Base-by-base conservation (phyloP, 2,113 vertebrate genomes). In the Smithornis capensis region DNA sequence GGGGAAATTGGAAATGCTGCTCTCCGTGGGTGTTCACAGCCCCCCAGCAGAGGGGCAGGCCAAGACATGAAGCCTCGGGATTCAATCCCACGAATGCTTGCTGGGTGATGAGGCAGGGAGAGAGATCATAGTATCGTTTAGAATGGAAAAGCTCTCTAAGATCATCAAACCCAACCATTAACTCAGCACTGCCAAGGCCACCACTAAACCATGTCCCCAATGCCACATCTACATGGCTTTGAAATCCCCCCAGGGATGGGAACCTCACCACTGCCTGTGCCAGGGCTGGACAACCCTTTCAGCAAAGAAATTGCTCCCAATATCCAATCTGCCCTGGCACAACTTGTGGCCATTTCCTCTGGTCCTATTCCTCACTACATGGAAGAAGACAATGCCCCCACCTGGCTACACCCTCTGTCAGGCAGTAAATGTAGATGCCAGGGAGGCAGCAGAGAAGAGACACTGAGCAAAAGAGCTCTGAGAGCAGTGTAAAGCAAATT, bases 51-150 rank as follows among this genome's bases (percentile, higher is more conserved):
- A 33, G 63, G 57, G 42, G 4, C 77, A 42, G 56, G 67, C 11
- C 65, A 10, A 9, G 38, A 40, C 0, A 0, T 1, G 22, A 28
- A 40, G n/a, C 9, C 53, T 25, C 0, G 0, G 35, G 56, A 67
- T n/a, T 22, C 18, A 4, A 5, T 7, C 16, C 64, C 10, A 5
- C 40, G 69, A 53, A 25, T 4, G 47, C 82, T 70, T 49, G 69
- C 74, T 69, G 42, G 57, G 19, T 6, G 1, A 33, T 1, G 9
- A 53, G 38, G 5, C 1, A 0, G 27, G n/a, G 52, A 57, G 9
- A 81, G 59, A 74, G 8, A 52, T 38, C 40, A 7, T 1, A 14
- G 56, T 47, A 50, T 14, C 19, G 19, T 28, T 44, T 7, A 37
- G 59, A 37, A 28, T 65, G 33, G 52, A 81, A 44, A 37, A 81